phyloP scores from a whole-genome alignment of 64 coral and sea anemone genomes.

The Montipora sp. region DNA sequence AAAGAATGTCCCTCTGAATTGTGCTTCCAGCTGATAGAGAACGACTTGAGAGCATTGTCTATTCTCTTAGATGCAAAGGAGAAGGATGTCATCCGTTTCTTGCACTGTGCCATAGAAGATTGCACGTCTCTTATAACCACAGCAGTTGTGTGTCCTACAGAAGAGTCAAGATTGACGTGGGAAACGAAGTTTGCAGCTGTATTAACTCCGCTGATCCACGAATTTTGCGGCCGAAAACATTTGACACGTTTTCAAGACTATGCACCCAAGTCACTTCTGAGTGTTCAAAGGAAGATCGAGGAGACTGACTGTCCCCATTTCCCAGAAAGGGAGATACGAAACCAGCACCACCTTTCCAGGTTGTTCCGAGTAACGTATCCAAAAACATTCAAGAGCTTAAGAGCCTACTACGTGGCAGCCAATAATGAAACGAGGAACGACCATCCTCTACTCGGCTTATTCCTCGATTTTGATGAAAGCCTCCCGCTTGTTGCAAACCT shows the following conservation, averaged over 20 bases:
- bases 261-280: not conserved
- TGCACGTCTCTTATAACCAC: constrained; percentile 28
- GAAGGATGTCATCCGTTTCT: constrained; percentile 64
- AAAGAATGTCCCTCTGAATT: constrained; percentile 23
- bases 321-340: constrained; percentile 28
- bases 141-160: not conserved
- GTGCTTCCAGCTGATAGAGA: constrained; percentile 67
- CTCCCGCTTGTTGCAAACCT: constrained; percentile 69
- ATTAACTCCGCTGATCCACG: constrained; percentile 13
- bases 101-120: constrained; percentile 71
- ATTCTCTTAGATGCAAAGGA: constrained; percentile 62
- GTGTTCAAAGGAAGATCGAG: constrained; percentile 54
- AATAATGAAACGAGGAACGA: constrained; percentile 56
- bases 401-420: constrained; percentile 59
- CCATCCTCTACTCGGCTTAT: constrained; percentile 76
- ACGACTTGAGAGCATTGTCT: constrained; percentile 65
- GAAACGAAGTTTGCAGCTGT: constrained; percentile 57
- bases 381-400: constrained; percentile 65
- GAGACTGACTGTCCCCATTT: not conserved
- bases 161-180: constrained; percentile 60
- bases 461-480: constrained; percentile 65
- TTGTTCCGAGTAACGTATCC: constrained; percentile 74
- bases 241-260: not conserved
- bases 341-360: constrained; percentile 36
- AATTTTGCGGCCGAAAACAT: constrained; percentile 16